phyloP scores from a whole-genome alignment of 2,888 invertebrate species.

The Synanthedon vespiformis region DNA sequence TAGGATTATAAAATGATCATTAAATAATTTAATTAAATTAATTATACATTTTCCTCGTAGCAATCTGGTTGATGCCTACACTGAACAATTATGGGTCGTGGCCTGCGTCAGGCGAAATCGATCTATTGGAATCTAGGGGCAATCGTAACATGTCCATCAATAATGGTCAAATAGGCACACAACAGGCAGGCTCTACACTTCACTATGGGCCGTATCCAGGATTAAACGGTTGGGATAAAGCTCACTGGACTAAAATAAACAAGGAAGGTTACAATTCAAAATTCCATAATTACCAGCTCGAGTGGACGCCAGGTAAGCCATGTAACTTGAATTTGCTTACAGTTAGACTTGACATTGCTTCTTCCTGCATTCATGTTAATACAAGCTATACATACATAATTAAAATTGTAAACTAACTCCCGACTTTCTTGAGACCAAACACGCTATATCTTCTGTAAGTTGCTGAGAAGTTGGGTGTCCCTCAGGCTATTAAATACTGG shows the following conservation, averaged over 20 bases:
- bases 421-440: too few species aligned
- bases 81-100: conserved; percentile 74
- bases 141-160: conserved; percentile 61
- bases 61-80: conserved; percentile 78
- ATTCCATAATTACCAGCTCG: conserved; percentile 75
- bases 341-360: too few species aligned
- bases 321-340: too few species aligned
- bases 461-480: too few species aligned
- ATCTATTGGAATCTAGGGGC: conserved; percentile 76
- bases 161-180: conserved; percentile 68
- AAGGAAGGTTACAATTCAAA: conserved; percentile 56
- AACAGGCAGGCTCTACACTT: conserved; percentile 72
- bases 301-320: conserved; percentile 72
- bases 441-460: too few species aligned
- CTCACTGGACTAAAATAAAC: conserved; percentile 56
- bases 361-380: too few species aligned
- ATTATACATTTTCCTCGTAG: conserved; percentile 28
- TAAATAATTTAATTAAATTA: not conserved
- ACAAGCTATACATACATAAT: too few species aligned
- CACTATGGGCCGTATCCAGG: conserved; percentile 75
- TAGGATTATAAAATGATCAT: too few species aligned
- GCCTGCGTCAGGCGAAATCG: conserved; percentile 81
- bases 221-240: conserved; percentile 64
- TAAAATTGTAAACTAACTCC: too few species aligned
- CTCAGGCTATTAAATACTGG: too few species aligned